Percentiles rank a stretch among this genome's conserved stretches.
Evolutionary conservation across 2,113 vertebrate genomes (phyloP).

Genomic region (Solea solea): DNA sequence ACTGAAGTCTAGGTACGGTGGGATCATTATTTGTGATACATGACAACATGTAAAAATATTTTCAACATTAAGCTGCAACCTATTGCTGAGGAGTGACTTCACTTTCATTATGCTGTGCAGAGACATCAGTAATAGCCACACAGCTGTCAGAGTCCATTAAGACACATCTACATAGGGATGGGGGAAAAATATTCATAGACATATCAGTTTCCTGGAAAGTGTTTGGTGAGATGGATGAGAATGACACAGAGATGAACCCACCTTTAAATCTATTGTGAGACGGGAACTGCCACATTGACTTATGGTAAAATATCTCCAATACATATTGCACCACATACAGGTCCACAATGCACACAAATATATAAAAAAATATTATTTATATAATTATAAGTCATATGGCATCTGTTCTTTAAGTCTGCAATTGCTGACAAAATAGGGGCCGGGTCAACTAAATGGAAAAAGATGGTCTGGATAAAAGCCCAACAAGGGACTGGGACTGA

Average conservation of each 20-base stretch:
- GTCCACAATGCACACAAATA: neutral
- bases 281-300: constrained; percentile 56
- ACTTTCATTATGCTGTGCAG: constrained; percentile 75
- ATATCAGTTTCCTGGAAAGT: constrained; percentile 68
- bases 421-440: too few relatives aligned
- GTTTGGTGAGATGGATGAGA: constrained; percentile 68
- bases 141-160: constrained; percentile 80
- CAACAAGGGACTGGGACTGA: too few relatives aligned
- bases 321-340: constrained; percentile 21
- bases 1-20: constrained; percentile 42
- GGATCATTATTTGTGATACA: constrained; percentile 62
- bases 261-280: constrained; percentile 66
- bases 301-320: constrained; percentile 64
- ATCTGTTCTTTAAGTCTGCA: constrained; percentile 1
- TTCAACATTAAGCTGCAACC: constrained; percentile 73
- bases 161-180: constrained; percentile 72
- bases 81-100: constrained; percentile 77
- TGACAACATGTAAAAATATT: constrained; percentile 79
- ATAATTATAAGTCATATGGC: constrained; percentile 25
- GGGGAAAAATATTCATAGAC: constrained; percentile 67
- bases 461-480: too few relatives aligned
- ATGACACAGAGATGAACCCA: constrained; percentile 70
- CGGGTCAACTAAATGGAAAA: too few relatives aligned
- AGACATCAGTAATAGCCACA: constrained; percentile 77
- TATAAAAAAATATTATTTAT: constrained; percentile 19